These are phyloP conservation scores for Amiota communis DNA, from an alignment of 2,888 invertebrate species.

Conservation along the genomic window DNA sequence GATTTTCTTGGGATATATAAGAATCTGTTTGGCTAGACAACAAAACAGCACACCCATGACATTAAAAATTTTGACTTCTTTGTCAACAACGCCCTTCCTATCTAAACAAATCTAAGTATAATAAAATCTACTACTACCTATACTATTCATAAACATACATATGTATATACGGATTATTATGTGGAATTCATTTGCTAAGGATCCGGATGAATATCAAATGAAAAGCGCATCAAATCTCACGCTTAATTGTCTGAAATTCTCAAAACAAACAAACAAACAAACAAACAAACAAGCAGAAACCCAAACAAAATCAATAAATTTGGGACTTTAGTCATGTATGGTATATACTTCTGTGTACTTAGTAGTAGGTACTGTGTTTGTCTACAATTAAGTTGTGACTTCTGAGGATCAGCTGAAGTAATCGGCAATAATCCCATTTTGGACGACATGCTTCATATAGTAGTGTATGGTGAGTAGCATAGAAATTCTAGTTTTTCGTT, in stretches of 20 bases:
- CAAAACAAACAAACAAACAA: constrained; percentile 69
- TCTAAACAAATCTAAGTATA: too few species aligned
- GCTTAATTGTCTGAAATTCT: constrained; percentile 63
- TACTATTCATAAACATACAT: background rate
- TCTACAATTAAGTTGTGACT: constrained; percentile 52
- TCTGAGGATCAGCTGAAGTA: constrained; percentile 64
- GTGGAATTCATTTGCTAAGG: constrained; percentile 35
- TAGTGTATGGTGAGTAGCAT: background rate
- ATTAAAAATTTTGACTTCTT: too few species aligned
- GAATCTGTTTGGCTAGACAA: constrained; percentile 32
- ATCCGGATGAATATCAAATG: constrained; percentile 39
- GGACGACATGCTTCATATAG: background rate
- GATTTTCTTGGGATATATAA: too few species aligned
- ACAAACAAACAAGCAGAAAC: constrained; percentile 60
- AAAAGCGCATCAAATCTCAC: constrained; percentile 49
- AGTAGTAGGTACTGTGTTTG: constrained; percentile 6
- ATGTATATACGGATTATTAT: background rate
- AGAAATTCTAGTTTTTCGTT: constrained; percentile 29
- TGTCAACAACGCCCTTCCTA: too few species aligned
- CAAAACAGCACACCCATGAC: too few species aligned
- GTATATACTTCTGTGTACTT: too few species aligned
- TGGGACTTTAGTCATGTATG: background rate
- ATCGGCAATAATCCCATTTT: constrained; percentile 63
- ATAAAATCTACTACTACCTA: constrained; percentile 21
- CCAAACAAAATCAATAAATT: constrained; percentile 25